A percentile compares a stretch with the other conserved stretches of the same genome.
Conservation (phyloP, 2,888 invertebrate genomes). For the Eurytoma californica region DNA sequence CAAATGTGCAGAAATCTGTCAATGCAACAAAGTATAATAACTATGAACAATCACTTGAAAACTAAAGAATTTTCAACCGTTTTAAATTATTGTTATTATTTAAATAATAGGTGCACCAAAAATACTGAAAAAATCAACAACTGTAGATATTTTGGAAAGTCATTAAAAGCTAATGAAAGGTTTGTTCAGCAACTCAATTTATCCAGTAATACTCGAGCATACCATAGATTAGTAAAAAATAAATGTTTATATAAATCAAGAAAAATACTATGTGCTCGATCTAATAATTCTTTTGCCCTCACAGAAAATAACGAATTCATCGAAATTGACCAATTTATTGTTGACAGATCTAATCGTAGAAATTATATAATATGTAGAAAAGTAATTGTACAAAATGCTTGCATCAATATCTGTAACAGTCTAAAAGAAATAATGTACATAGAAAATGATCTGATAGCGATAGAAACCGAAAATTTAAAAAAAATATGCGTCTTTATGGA, state of each 20-base stretch:
- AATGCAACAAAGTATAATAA: background rate
- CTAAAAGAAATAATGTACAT: background rate
- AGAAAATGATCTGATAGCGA: no score
- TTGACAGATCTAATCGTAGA: background rate
- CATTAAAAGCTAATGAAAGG: background rate
- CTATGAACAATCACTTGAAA: background rate
- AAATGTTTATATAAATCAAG: background rate
- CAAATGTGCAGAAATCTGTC: constrained; percentile 7
- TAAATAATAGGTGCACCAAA: background rate
- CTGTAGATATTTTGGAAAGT: background rate
- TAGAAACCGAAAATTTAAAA: no score
- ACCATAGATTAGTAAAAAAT: background rate
- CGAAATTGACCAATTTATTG: background rate
- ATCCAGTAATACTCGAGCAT: background rate
- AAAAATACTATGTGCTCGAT: background rate
- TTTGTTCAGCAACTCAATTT: no score
- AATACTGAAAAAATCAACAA: background rate
- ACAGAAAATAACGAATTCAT: background rate
- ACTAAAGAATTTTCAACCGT: background rate
- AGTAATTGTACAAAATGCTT: background rate
- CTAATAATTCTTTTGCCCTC: constrained; percentile 3
- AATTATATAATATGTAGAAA: constrained; percentile 4
- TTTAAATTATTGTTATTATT: background rate
- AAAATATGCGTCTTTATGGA: no score
- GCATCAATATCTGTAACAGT: background rate